Evolutionary conservation across 2,888 invertebrate species (phyloP).

Genomic region (Apeira syringaria): DNA sequence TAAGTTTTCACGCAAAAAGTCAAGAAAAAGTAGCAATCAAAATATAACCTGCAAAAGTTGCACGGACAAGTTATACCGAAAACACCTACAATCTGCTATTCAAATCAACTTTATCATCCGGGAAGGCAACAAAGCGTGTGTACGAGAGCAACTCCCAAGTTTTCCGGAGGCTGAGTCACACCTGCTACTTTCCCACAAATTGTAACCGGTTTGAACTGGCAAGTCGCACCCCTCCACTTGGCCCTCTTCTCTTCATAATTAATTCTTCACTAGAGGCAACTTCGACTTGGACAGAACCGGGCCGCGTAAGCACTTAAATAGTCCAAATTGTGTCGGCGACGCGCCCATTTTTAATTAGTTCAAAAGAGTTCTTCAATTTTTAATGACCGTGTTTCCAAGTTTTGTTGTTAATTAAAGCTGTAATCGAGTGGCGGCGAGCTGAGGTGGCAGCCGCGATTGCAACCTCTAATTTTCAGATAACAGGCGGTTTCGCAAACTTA

Average conservation of each 20-base stretch:
- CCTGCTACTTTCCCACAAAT: slow-evolving; percentile 80
- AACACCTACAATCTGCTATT: slow-evolving; percentile 75
- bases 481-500: slow-evolving; percentile 25
- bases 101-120: slow-evolving; percentile 79
- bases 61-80: slow-evolving; percentile 42
- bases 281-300: slow-evolving; percentile 71
- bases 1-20: too few species aligned
- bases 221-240: slow-evolving; percentile 64
- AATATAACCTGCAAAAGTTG: slow-evolving; percentile 30
- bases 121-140: slow-evolving; percentile 78
- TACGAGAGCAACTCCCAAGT: slow-evolving; percentile 58
- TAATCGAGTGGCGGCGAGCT: slow-evolving; percentile 39
- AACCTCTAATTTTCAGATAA: slow-evolving; percentile 46
- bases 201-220: slow-evolving; percentile 71
- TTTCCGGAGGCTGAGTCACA: slow-evolving; percentile 66
- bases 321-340: slow-evolving; percentile 76
- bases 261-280: slow-evolving; percentile 82
- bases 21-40: not conserved
- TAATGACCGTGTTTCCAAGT: slow-evolving; percentile 69
- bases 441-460: slow-evolving; percentile 42
- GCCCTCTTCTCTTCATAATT: slow-evolving; percentile 77
- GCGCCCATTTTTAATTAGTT: slow-evolving; percentile 81
- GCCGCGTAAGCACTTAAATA: slow-evolving; percentile 79
- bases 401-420: slow-evolving; percentile 59
- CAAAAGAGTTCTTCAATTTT: slow-evolving; percentile 71